Conservation (phyloP, 2,888 invertebrate species). For the Tanypteryx hageni region DNA sequence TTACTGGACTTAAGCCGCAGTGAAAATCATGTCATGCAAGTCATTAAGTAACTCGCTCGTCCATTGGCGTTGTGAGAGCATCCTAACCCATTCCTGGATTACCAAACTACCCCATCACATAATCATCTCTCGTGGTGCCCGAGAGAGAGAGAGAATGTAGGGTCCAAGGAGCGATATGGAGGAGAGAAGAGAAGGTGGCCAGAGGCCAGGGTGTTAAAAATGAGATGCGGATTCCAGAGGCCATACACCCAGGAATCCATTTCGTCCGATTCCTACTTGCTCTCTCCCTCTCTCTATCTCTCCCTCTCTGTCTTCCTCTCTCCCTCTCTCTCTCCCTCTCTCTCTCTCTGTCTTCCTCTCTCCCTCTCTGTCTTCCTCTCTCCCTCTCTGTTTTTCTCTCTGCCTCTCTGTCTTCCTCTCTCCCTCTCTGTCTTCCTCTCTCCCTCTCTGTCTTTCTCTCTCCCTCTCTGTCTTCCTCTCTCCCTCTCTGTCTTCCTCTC, state of each 20-base stretch:
- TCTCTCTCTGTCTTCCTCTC: neutral
- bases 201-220: neutral
- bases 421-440: neutral
- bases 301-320: neutral
- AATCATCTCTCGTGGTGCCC: neutral
- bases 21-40: too few species aligned
- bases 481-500: too few species aligned
- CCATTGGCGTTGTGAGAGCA: too few species aligned
- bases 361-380: too few species aligned
- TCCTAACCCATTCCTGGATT: too few species aligned
- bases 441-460: neutral
- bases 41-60: too few species aligned
- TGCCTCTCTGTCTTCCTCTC: neutral
- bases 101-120: neutral
- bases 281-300: neutral
- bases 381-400: neutral
- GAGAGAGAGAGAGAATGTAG: neutral
- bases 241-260: too few species aligned
- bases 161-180: neutral
- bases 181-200: neutral
- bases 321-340: neutral
- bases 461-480: neutral
- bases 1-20: too few species aligned
- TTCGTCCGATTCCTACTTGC: neutral
- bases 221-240: neutral